Evolutionary conservation across 1,140 invertebrate genomes (phyloP), one percentile per base, ranked within the genome.

Genomic region (Tetraneura akinire): DNA sequence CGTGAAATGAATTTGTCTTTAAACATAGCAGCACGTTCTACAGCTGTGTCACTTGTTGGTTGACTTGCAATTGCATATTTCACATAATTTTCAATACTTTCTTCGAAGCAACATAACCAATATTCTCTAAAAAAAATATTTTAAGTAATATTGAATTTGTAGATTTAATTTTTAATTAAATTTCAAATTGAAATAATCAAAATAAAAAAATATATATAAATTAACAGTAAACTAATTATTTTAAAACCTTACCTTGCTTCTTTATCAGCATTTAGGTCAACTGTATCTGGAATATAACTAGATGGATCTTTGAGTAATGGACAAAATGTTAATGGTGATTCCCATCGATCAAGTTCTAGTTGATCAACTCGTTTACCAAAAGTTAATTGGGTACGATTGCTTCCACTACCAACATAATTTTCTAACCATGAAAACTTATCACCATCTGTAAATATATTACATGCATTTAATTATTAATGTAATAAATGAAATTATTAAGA

Each of bases 21-120:
- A 83, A 96, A 94, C 84, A 92, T 90, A 74, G 91, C 88, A 3
- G 94, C 96, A 86, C 96, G 88, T 83, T 91, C 90, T 84, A 88
- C 88, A 51, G 93, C 94, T 81, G 92, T 92, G 10, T 88, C 87
- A 83, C 91, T 91, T 80, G 92, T 88, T 0, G 87, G 85, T 86
- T 93, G 94, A 85, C 93, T 96, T 62, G 88, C 88, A 66, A 93
- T 89, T n/a, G 94, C 94, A 86, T 88, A 90, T 83, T 89, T 88
- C 70, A 92, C 89, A 87, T 92, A 92, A 86, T 92, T 93, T 76
- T 90, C 88, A 14, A 92, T 88, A 64, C 94, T 91, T 83, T 94
- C 91, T 85, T 95, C 91, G 84, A 98, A 94, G 85, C 95, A 97
- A 74, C 91, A 88, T 64, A 98, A 87, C 97, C 97, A 98, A 87